phyloP scores from a whole-genome alignment of 2,113 vertebrate species.

The Hystrix cristata region DNA sequence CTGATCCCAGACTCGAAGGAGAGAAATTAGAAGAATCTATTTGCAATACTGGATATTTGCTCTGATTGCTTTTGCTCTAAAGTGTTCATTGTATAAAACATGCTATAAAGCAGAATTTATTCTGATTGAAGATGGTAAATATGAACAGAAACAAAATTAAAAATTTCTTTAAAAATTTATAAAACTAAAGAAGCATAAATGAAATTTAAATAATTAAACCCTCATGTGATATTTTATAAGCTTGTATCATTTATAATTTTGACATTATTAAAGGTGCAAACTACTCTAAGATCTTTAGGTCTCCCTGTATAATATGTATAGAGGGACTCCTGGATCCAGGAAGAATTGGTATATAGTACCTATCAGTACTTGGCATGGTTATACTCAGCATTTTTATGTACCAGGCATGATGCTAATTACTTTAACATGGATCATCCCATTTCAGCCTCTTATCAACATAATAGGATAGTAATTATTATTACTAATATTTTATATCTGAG shows the following conservation, averaged over 20 bases:
- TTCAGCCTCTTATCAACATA: neutral
- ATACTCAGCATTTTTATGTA: neutral
- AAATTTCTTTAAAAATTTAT: neutral
- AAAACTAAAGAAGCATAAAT: conserved; percentile 36
- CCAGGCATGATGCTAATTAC: neutral
- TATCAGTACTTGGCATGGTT: neutral
- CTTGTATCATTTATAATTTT: neutral
- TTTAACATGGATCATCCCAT: neutral
- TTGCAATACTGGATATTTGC: neutral
- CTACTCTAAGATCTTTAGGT: neutral
- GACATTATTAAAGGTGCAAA: neutral
- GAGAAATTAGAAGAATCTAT: neutral
- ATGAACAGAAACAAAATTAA: neutral
- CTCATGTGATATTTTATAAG: neutral
- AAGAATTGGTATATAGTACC: neutral
- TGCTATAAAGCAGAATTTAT: neutral
- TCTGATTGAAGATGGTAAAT: neutral
- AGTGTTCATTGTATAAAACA: neutral
- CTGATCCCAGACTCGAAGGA: neutral
- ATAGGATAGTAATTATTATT: neutral
- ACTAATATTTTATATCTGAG: neutral
- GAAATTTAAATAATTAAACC: conserved; percentile 37
- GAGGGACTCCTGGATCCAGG: neutral
- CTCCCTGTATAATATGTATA: neutral
- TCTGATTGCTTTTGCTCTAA: conserved; percentile 24